Evolutionary conservation across 1,140 invertebrate genomes (phyloP).

Genomic region (Aleiodes sp.): DNA sequence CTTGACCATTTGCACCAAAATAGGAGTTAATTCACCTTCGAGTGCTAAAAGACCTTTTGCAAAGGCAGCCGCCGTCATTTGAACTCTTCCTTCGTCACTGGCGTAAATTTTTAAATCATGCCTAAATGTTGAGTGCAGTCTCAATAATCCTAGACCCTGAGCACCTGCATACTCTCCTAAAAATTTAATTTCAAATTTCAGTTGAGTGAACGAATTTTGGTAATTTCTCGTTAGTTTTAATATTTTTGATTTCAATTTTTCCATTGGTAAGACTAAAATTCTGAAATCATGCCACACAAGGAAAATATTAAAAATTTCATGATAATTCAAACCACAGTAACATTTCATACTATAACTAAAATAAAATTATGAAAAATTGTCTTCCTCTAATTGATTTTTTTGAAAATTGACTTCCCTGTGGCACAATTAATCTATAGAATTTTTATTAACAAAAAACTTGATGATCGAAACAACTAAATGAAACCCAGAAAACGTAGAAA

Average conservation of each 20-base stretch:
- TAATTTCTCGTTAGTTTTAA: too few relatives aligned
- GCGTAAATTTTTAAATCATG: constrained; percentile 99
- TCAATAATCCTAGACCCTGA: constrained; percentile 89
- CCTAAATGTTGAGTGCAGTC: constrained; percentile 97
- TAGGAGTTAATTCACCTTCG: constrained; percentile 98
- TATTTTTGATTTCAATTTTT: constrained; percentile 1
- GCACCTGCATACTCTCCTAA: constrained; percentile 88
- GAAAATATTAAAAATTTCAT: not conserved
- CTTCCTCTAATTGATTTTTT: not conserved
- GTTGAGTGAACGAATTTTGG: not conserved
- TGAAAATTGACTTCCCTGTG: not conserved
- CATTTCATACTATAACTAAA: not conserved
- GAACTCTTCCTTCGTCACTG: constrained; percentile 97
- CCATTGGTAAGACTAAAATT: not conserved
- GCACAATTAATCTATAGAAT: not conserved
- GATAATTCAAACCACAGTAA: constrained; percentile 9
- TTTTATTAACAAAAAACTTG: not conserved
- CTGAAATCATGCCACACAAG: not conserved
- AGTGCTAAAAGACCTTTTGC: constrained; percentile 96
- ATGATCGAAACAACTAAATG: not conserved
- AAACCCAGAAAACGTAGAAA: not conserved
- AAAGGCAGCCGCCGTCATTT: constrained; percentile 99
- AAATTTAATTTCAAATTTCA: constrained; percentile 20
- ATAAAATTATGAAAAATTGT: not conserved
- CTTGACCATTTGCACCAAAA: constrained; percentile 99